Percentiles rank a stretch among this genome's conserved stretches.
These are phyloP conservation scores for Mus caroli DNA, from an alignment of 2,797 vertebrate genomes.

Conservation along the genomic window DNA sequence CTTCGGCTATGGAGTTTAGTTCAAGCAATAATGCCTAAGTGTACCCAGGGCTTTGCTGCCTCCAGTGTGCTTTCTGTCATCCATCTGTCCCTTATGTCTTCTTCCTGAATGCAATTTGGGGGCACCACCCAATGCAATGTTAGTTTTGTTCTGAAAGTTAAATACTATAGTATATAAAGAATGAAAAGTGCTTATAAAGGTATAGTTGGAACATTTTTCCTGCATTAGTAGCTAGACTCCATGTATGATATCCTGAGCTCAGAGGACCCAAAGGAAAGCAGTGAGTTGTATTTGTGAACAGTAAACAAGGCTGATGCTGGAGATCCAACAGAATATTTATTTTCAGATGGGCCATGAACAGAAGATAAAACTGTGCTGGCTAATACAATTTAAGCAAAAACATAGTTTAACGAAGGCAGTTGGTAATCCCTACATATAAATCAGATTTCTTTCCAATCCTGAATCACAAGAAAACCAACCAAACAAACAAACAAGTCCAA, in stretches of 20 bases:
- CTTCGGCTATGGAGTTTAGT: not conserved
- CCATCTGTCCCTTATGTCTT: not conserved
- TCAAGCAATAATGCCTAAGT: not conserved
- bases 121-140: rapidly evolving
- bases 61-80: no score
- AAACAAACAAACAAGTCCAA: not conserved
- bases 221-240: not conserved
- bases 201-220: not conserved
- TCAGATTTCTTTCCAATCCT: not conserved
- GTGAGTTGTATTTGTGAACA: not conserved
- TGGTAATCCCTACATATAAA: not conserved
- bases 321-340: not conserved
- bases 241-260: not conserved
- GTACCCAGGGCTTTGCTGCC: not conserved
- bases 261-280: not conserved
- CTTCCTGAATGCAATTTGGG: not conserved
- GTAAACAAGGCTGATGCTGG: not conserved
- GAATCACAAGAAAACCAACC: not conserved
- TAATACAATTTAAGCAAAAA: not conserved
- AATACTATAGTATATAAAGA: not conserved
- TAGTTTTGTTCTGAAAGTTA: not conserved
- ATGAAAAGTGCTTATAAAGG: not conserved
- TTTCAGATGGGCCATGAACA: not conserved
- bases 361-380: not conserved
- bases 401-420: not conserved